Conservation (phyloP, 2,797 vertebrate genomes). For the Todus mexicanus region DNA sequence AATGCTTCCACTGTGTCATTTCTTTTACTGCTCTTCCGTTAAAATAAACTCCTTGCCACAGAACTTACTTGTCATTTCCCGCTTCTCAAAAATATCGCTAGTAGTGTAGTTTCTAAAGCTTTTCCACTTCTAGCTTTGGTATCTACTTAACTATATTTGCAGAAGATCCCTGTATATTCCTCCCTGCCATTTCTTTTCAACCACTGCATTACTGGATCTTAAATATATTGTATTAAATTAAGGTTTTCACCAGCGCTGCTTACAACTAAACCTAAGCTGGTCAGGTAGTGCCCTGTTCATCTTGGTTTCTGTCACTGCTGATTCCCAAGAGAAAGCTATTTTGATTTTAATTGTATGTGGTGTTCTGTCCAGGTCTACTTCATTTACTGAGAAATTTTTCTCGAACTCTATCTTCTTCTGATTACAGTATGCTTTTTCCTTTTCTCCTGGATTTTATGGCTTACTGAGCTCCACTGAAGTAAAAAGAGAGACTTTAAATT, state of each 20-base stretch:
- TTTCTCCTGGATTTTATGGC: not conserved
- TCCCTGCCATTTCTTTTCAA: slow-evolving; percentile 7
- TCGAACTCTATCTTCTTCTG: not conserved
- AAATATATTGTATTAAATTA: slow-evolving; percentile 34
- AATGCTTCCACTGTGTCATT: slow-evolving; percentile 73
- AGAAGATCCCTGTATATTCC: slow-evolving; percentile 45
- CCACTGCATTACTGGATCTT: not conserved
- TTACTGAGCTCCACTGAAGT: not conserved
- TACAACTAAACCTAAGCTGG: not conserved
- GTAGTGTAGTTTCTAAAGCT: slow-evolving; percentile 31
- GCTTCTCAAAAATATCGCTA: slow-evolving; percentile 59
- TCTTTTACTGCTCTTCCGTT: slow-evolving; percentile 60
- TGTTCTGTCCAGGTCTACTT: not conserved
- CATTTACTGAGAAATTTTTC: not conserved
- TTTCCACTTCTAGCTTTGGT: slow-evolving; percentile 39
- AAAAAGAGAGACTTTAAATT: not conserved
- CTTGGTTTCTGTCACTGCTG: slow-evolving; percentile 12
- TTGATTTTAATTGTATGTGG: slow-evolving; percentile 21
- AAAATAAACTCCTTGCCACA: slow-evolving; percentile 72
- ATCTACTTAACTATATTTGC: slow-evolving; percentile 42
- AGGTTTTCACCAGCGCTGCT: not conserved
- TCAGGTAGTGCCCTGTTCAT: slow-evolving; percentile 12
- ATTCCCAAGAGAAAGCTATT: not conserved
- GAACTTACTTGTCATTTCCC: slow-evolving; percentile 70
- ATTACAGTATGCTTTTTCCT: not conserved